phyloP scores from a whole-genome alignment of 1,140 invertebrate species.

The Nilaparvata lugens region DNA sequence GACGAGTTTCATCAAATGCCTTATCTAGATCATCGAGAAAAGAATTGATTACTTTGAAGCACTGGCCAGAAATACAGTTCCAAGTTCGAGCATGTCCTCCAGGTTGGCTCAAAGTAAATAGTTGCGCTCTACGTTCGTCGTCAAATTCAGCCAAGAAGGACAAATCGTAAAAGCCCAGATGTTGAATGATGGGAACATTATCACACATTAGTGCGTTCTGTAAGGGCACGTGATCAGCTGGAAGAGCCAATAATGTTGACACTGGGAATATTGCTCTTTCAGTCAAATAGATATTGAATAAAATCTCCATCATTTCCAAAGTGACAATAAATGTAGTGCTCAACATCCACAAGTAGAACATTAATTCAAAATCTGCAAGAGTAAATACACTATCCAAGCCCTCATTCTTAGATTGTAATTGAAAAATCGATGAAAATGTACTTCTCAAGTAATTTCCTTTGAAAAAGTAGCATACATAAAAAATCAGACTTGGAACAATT shows the following conservation, averaged over 20 bases:
- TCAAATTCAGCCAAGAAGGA: constrained; percentile 49
- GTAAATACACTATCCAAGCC: constrained; percentile 42
- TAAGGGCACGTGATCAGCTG: constrained; percentile 33
- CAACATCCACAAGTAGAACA: constrained; percentile 56
- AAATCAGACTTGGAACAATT: constrained; percentile 49
- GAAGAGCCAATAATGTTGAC: neutral
- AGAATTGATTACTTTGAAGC: constrained; percentile 45
- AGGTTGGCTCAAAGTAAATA: constrained; percentile 64
- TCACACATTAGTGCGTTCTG: constrained; percentile 44
- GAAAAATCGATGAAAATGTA: constrained; percentile 38
- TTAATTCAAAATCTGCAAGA: constrained; percentile 40
- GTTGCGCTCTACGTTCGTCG: constrained; percentile 40
- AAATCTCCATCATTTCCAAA: constrained; percentile 53
- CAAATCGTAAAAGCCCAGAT: constrained; percentile 59
- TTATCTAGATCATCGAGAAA: constrained; percentile 46
- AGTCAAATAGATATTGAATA: constrained; percentile 49
- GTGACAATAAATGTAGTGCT: constrained; percentile 54
- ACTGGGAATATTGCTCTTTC: constrained; percentile 21
- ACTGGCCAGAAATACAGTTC: constrained; percentile 54
- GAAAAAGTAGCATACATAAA: constrained; percentile 47
- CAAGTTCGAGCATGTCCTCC: constrained; percentile 71
- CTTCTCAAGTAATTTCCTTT: constrained; percentile 39
- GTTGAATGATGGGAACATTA: constrained; percentile 53
- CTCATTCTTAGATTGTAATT: constrained; percentile 41
- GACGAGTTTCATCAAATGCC: neutral